Evolutionary conservation across 2,797 vertebrate genomes (phyloP).

Genomic region (Pithecia hirsuta): DNA sequence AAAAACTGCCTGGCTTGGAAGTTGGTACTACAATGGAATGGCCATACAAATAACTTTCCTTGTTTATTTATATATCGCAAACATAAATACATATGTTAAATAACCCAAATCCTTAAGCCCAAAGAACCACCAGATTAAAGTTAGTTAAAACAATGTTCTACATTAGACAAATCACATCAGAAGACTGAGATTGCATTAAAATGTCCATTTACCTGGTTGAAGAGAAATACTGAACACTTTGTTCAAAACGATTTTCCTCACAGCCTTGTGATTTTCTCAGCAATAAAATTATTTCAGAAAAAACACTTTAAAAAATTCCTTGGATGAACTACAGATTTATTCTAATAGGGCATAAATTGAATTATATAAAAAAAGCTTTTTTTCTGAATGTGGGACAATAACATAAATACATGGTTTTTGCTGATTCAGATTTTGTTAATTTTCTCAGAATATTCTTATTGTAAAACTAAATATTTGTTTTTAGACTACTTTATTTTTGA

Average conservation of each 20-base stretch:
- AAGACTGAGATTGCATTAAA: neutral
- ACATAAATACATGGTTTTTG: neutral
- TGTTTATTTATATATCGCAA: neutral
- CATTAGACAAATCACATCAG: neutral
- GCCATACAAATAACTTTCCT: neutral
- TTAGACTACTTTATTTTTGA: slow-evolving; percentile 24
- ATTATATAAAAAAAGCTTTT: neutral
- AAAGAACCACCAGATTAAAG: neutral
- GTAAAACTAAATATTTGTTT: neutral
- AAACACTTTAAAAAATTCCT: neutral
- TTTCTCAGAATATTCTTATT: neutral
- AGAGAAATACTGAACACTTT: neutral
- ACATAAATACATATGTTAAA: neutral
- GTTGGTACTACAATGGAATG: neutral
- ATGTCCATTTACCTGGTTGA: neutral
- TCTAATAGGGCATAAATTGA: neutral
- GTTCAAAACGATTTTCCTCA: neutral
- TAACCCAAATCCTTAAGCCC: neutral
- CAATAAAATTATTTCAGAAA: neutral
- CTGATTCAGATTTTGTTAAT: neutral
- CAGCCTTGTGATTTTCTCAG: neutral
- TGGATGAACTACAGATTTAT: neutral
- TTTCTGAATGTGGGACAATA: neutral
- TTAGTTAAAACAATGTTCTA: neutral
- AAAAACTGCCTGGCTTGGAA: neutral